Conservation (phyloP, 2,797 vertebrate species). For the Poecile montanus region DNA sequence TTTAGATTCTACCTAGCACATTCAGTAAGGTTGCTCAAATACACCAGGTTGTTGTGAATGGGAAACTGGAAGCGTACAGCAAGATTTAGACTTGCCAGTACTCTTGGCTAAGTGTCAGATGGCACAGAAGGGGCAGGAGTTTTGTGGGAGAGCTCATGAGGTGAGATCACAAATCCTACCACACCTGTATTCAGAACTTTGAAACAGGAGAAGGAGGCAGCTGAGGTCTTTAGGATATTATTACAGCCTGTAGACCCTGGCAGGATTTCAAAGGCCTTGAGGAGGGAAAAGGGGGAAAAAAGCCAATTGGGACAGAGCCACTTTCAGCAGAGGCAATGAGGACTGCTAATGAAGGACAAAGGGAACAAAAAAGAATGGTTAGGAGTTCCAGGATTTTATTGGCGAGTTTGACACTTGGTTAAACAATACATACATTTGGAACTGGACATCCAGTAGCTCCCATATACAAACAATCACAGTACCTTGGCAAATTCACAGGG, state of each 20-base stretch:
- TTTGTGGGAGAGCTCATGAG: background rate
- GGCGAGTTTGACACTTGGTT: background rate
- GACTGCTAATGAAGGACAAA: background rate
- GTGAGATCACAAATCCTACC: background rate
- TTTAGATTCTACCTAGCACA: background rate
- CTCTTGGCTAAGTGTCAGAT: background rate
- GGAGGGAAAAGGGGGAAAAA: background rate
- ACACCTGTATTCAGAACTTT: background rate
- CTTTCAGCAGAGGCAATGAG: background rate
- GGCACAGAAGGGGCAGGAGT: background rate
- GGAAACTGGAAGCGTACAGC: background rate
- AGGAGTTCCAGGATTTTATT: conserved; percentile 36
- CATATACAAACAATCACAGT: background rate
- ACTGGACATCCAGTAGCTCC: background rate
- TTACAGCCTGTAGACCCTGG: background rate
- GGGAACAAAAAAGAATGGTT: background rate
- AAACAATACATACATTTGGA: background rate
- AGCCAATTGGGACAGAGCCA: background rate
- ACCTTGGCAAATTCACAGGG: background rate
- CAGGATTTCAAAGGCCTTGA: background rate
- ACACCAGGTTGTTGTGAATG: background rate
- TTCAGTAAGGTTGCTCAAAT: background rate
- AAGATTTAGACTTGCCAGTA: background rate
- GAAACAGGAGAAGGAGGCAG: background rate
- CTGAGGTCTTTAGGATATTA: background rate